phyloP scores from a whole-genome alignment of 2,888 invertebrate genomes.

The Mamestra brassicae region DNA sequence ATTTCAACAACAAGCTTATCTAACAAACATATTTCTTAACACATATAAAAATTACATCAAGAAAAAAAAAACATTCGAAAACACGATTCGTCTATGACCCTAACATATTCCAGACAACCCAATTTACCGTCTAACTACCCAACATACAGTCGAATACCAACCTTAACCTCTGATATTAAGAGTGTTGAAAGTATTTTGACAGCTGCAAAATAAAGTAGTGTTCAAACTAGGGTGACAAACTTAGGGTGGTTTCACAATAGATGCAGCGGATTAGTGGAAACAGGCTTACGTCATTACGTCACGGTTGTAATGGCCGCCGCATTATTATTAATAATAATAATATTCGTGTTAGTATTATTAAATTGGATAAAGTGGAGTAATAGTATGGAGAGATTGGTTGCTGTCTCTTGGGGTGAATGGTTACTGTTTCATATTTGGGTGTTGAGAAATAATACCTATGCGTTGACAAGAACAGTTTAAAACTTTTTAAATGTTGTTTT shows the following conservation, averaged over 20 bases:
- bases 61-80: constrained; percentile 57
- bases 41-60: constrained; percentile 51
- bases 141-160: constrained; percentile 58
- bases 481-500: too few species aligned
- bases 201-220: constrained; percentile 46
- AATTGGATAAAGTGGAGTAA: constrained; percentile 46
- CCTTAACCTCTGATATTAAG: constrained; percentile 64
- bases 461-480: too few species aligned
- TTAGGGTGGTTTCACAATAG: constrained; percentile 85
- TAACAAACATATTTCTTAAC: constrained; percentile 7
- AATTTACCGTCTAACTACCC: constrained; percentile 13
- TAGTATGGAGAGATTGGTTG: constrained; percentile 43
- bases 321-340: constrained; percentile 74
- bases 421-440: constrained; percentile 15
- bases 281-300: constrained; percentile 87
- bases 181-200: constrained; percentile 8
- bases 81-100: constrained; percentile 69
- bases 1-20: constrained; percentile 5
- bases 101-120: constrained; percentile 43
- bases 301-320: constrained; percentile 79
- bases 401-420: constrained; percentile 26
- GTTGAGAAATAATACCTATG: too few species aligned
- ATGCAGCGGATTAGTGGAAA: constrained; percentile 80
- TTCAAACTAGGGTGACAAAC: constrained; percentile 71
- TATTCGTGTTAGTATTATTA: constrained; percentile 67